Evolutionary conservation across 2,113 vertebrate genomes (phyloP).

Genomic region (Dasyprocta punctata): DNA sequence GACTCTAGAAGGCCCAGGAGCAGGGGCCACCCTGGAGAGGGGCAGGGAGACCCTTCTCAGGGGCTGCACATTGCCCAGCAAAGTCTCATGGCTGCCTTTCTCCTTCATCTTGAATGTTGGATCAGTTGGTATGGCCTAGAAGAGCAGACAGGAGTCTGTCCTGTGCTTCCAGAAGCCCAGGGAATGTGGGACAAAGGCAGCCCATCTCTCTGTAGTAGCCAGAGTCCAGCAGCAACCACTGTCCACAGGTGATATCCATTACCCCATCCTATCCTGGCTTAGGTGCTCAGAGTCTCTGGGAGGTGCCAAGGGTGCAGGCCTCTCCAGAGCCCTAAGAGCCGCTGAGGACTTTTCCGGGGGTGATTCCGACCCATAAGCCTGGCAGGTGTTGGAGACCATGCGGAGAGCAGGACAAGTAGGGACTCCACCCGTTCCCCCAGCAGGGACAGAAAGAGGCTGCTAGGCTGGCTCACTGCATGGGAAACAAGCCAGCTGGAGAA

Average conservation of each 20-base stretch:
- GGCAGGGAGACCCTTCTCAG: conserved; percentile 90
- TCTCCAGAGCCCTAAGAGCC: conserved; percentile 72
- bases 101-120: conserved; percentile 90
- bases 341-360: conserved; percentile 88
- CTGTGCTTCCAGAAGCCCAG: conserved; percentile 82
- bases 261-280: conserved; percentile 76
- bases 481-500: conserved; percentile 87
- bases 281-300: conserved; percentile 80
- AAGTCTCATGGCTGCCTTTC: conserved; percentile 93
- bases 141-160: conserved; percentile 64
- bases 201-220: conserved; percentile 80
- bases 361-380: conserved; percentile 86
- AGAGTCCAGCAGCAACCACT: conserved; percentile 77
- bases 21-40: conserved; percentile 91
- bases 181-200: conserved; percentile 84
- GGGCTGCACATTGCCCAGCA: conserved; percentile 89
- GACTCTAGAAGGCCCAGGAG: conserved; percentile 94
- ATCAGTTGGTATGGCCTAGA: conserved; percentile 85
- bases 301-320: conserved; percentile 39
- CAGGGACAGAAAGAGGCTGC: conserved; percentile 67
- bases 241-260: conserved; percentile 76
- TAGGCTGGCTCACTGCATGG: conserved; percentile 89
- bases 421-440: conserved; percentile 3
- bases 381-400: conserved; percentile 72
- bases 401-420: conserved; percentile 86